phyloP scores from a whole-genome alignment of 2,888 invertebrate genomes.

The Sinelater perroti region DNA sequence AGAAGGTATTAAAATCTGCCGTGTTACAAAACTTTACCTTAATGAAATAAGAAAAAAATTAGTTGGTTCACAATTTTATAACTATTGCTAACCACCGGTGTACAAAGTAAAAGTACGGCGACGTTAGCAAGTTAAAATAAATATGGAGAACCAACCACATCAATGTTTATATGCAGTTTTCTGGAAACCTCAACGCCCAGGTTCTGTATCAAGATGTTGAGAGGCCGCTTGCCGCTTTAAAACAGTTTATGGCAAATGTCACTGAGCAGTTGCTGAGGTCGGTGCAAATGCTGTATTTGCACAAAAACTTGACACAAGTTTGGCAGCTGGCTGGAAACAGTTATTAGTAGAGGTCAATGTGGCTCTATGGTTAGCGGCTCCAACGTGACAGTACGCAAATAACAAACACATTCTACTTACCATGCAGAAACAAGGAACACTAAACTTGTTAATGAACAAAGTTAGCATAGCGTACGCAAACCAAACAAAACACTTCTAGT shows the following conservation, averaged over 20 bases:
- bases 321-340: slow-evolving; percentile 52
- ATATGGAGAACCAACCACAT: no score
- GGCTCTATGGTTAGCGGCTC: slow-evolving; percentile 1
- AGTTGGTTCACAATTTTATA: no score
- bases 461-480: slow-evolving; percentile 10
- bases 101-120: no score
- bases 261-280: slow-evolving; percentile 52
- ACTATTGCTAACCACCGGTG: no score
- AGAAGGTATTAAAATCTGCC: no score
- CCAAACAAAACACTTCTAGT: slow-evolving; percentile 23
- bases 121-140: no score
- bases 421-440: slow-evolving; percentile 48
- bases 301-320: slow-evolving; percentile 52
- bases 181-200: slow-evolving; percentile 48
- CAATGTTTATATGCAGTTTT: no score
- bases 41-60: no score
- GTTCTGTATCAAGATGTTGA: slow-evolving; percentile 53
- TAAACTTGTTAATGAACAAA: slow-evolving; percentile 13
- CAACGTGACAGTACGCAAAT: slow-evolving; percentile 2
- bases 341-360: slow-evolving; percentile 35
- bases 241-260: slow-evolving; percentile 53
- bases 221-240: slow-evolving; percentile 52
- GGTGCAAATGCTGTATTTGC: slow-evolving; percentile 53
- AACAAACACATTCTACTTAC: slow-evolving; percentile 51
- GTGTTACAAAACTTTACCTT: no score